Evolutionary conservation across 2,888 invertebrate genomes (phyloP).

Genomic region (Heliconius hortense): DNA sequence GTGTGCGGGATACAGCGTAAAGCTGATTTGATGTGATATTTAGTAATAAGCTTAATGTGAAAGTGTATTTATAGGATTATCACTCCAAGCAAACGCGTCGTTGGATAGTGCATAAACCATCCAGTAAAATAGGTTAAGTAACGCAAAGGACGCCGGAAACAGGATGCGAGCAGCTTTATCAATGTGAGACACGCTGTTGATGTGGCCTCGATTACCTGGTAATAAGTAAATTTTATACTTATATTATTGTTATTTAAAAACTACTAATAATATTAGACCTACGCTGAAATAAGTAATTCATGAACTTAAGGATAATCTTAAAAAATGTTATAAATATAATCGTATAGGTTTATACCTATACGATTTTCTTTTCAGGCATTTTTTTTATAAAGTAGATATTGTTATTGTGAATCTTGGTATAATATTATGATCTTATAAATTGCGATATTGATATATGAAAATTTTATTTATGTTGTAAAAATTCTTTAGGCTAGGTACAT

Average conservation of each 20-base stretch:
- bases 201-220: slow-evolving; percentile 83
- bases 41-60: slow-evolving; percentile 27
- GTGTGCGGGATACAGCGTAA: too few species aligned
- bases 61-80: slow-evolving; percentile 77
- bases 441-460: too few species aligned
- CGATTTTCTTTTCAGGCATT: too few species aligned
- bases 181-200: slow-evolving; percentile 93
- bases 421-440: too few species aligned
- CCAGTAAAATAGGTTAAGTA: slow-evolving; percentile 96
- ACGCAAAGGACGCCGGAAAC: slow-evolving; percentile 92
- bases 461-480: too few species aligned
- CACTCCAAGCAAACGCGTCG: slow-evolving; percentile 88
- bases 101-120: slow-evolving; percentile 90
- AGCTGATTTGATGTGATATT: too few species aligned
- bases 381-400: too few species aligned
- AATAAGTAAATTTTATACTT: slow-evolving; percentile 29
- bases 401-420: too few species aligned
- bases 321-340: too few species aligned
- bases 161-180: slow-evolving; percentile 90
- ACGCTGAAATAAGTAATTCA: not conserved
- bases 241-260: not conserved
- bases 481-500: too few species aligned
- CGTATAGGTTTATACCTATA: too few species aligned
- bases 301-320: not conserved
- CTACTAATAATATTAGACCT: not conserved